Evolutionary conservation across 1,140 invertebrate species (phyloP).

Genomic region (Aricia agestis): DNA sequence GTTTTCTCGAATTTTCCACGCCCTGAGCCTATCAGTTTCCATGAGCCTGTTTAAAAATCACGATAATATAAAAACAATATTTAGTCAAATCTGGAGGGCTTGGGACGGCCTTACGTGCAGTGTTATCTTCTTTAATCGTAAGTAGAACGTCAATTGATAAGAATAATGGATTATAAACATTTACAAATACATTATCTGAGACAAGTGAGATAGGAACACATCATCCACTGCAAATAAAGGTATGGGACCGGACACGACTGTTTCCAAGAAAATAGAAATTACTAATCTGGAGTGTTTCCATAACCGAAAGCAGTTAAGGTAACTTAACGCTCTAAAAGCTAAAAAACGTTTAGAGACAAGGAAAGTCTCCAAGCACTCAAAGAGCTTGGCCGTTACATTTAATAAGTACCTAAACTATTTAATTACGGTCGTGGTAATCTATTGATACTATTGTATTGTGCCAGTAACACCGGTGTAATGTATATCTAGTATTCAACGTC

Average conservation of each 20-base stretch:
- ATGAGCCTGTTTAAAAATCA: conserved; percentile 1
- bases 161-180: conserved; percentile 8
- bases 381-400: too few relatives aligned
- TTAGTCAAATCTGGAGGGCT: neutral
- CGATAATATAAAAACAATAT: conserved; percentile 12
- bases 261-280: neutral
- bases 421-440: too few relatives aligned
- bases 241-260: neutral
- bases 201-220: conserved; percentile 3
- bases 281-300: too few relatives aligned
- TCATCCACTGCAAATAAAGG: conserved; percentile 1
- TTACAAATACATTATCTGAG: conserved; percentile 3
- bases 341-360: too few relatives aligned
- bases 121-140: conserved; percentile 5
- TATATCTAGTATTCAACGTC: neutral
- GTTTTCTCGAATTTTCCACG: neutral
- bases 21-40: neutral
- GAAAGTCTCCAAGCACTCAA: too few relatives aligned
- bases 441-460: too few relatives aligned
- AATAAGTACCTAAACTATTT: too few relatives aligned
- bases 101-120: neutral
- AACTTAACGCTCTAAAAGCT: too few relatives aligned
- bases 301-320: too few relatives aligned
- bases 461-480: too few relatives aligned
- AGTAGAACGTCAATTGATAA: conserved; percentile 8